Base-by-base conservation (phyloP, 1,140 invertebrate genomes). In the Aphelenchoides fujianensis region DNA sequence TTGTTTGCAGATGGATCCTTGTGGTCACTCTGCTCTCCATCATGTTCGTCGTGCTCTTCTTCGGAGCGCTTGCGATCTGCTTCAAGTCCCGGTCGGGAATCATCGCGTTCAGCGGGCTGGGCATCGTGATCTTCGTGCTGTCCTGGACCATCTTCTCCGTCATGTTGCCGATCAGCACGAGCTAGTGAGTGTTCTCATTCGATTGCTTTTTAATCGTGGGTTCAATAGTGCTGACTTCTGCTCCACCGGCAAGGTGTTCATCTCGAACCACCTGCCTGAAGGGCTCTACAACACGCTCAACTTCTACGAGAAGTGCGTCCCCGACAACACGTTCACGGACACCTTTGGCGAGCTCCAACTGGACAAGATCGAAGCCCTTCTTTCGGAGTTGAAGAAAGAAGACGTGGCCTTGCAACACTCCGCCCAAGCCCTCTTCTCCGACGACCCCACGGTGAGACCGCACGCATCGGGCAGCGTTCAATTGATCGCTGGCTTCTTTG, bases 61-160 rank as follows among this genome's bases (percentile, higher is more conserved):
- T 71, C 34, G 76, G 76, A 23, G 77, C 76, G 28, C 55, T 79
- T 2, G 70, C 76, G 9, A 76, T 78, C 59, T 78, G 76, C 61
- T 69, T 69, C 9, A 57, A 79, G 36, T 75, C 72, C 34, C 37
- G 70, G 12, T 73, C 66, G 52, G 76, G 74, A 31, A 57, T 73
- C 30, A 64, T 78, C 31, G 48, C 72, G 9, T 78, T 78, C 57
- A 71, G 66, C 30, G 76, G 69, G 23, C 55, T 79, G 2, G 76
- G 76, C 19, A 35, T 78, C 41, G 76, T 78, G 35, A 72, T 79
- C 5, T 78, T 78, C 57, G 19, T 78, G 16, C 53, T 78, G 16
- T 32, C 77, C 19, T 78, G 77, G 77, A 48, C 72, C 16, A 41
- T 78, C 3, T 77, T 78, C 37, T 79, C 76, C 12, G 19, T 74